A percentile compares a stretch with the other conserved stretches of the same genome.
Evolutionary conservation across 2,888 invertebrate species (phyloP).

Genomic region (Eupithecia inturbata): DNA sequence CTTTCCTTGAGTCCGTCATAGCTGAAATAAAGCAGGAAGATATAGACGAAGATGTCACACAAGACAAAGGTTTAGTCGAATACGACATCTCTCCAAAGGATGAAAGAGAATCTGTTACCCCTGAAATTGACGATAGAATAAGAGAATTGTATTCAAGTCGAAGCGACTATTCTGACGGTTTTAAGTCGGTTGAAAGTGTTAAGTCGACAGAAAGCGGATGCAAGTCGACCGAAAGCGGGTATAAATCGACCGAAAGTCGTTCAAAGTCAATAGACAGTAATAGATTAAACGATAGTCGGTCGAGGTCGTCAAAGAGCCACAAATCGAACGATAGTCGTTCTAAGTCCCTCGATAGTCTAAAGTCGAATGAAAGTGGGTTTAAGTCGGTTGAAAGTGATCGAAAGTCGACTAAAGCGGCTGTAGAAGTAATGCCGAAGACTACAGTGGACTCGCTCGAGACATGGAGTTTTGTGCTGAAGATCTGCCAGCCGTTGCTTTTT

Average conservation of each 20-base stretch:
- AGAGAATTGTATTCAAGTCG: conserved; percentile 53
- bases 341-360: conserved; percentile 29
- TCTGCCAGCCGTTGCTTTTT: conserved; percentile 77
- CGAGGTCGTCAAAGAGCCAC: not conserved
- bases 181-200: conserved; percentile 60
- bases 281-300: conserved; percentile 7
- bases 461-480: conserved; percentile 78
- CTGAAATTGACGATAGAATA: conserved; percentile 68
- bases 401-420: conserved; percentile 25
- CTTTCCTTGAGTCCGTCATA: conserved; percentile 75
- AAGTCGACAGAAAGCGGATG: conserved; percentile 47
- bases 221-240: conserved; percentile 18
- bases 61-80: conserved; percentile 74
- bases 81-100: conserved; percentile 73
- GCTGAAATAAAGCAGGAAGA: conserved; percentile 76
- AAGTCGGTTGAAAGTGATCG: conserved; percentile 22
- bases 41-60: conserved; percentile 66
- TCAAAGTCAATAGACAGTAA: conserved; percentile 7
- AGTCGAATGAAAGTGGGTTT: not conserved
- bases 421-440: conserved; percentile 56
- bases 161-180: conserved; percentile 64
- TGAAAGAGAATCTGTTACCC: conserved; percentile 64
- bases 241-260: conserved; percentile 25
- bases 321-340: conserved; percentile 30
- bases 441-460: conserved; percentile 73